A percentile compares a stretch with the other conserved stretches of the same genome.
These are phyloP conservation scores for Psittacus erithacus DNA, from an alignment of 2,113 vertebrate species.

Conservation along the genomic window DNA sequence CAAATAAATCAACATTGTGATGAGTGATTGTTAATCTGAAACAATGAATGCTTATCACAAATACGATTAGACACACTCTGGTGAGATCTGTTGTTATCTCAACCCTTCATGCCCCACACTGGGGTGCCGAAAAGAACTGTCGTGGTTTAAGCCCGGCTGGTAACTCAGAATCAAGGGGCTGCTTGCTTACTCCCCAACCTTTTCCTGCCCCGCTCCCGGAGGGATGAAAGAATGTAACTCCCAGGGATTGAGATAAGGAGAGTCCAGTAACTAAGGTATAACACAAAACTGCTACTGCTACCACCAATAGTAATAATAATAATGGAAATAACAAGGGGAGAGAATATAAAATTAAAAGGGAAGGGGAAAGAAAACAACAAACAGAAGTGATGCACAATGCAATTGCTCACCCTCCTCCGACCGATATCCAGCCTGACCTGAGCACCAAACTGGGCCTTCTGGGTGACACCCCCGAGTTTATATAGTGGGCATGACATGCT, in stretches of 20 bases:
- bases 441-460: neutral
- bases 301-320: neutral
- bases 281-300: neutral
- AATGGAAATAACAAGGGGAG: neutral
- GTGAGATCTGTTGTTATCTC: neutral
- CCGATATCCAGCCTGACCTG: neutral
- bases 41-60: neutral
- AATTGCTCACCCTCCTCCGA: neutral
- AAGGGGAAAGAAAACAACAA: neutral
- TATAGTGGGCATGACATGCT: neutral
- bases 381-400: neutral
- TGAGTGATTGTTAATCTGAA: neutral
- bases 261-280: neutral
- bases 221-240: neutral
- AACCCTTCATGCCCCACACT: neutral
- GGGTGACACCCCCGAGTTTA: neutral
- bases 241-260: neutral
- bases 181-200: neutral
- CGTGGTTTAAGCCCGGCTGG: neutral
- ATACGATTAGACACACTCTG: neutral
- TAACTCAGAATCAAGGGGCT: neutral
- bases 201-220: neutral
- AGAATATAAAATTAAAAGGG: neutral
- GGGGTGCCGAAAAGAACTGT: neutral
- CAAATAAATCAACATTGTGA: neutral